A percentile compares a stretch with the other conserved stretches of the same genome.
phyloP scores from a whole-genome alignment of 2,888 invertebrate species.

The Drosophila longiperda region DNA sequence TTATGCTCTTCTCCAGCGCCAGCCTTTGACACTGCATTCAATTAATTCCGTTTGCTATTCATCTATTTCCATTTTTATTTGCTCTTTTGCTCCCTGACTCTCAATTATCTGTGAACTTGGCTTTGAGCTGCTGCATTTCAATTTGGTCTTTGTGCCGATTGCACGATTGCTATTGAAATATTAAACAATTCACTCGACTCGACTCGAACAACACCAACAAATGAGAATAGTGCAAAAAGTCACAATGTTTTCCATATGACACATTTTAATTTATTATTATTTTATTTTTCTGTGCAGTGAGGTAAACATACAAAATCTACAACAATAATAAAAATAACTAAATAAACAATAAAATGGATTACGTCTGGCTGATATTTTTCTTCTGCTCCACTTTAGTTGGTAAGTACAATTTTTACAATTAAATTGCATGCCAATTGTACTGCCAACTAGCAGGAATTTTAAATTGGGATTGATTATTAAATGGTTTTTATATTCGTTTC shows the following conservation, averaged over 20 bases:
- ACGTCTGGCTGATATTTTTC: slow-evolving; percentile 65
- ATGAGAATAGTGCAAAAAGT: slow-evolving; percentile 37
- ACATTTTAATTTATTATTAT: background rate
- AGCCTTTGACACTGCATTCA: slow-evolving; percentile 63
- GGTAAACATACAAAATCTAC: slow-evolving; percentile 4
- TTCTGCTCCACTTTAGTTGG: slow-evolving; percentile 66
- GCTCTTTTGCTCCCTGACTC: background rate
- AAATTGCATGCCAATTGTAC: background rate
- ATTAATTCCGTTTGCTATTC: slow-evolving; percentile 61
- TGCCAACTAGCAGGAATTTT: slow-evolving; percentile 37
- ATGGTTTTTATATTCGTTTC: slow-evolving; percentile 20
- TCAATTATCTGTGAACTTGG: slow-evolving; percentile 42
- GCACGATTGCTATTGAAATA: slow-evolving; percentile 49
- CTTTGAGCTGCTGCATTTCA: slow-evolving; percentile 35
- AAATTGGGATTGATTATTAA: slow-evolving; percentile 51
- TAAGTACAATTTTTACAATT: slow-evolving; percentile 48
- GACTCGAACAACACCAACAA: slow-evolving; percentile 35
- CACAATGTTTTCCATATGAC: slow-evolving; percentile 7
- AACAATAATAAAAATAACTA: slow-evolving; percentile 24
- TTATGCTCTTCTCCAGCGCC: slow-evolving; percentile 16
- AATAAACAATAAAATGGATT: slow-evolving; percentile 60
- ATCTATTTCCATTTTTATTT: background rate
- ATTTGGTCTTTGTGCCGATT: slow-evolving; percentile 29
- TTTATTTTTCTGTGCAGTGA: slow-evolving; percentile 40
- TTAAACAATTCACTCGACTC: slow-evolving; percentile 46